These are phyloP conservation scores for Helogale parvula DNA, from an alignment of 2,113 vertebrate species.

Conservation along the genomic window DNA sequence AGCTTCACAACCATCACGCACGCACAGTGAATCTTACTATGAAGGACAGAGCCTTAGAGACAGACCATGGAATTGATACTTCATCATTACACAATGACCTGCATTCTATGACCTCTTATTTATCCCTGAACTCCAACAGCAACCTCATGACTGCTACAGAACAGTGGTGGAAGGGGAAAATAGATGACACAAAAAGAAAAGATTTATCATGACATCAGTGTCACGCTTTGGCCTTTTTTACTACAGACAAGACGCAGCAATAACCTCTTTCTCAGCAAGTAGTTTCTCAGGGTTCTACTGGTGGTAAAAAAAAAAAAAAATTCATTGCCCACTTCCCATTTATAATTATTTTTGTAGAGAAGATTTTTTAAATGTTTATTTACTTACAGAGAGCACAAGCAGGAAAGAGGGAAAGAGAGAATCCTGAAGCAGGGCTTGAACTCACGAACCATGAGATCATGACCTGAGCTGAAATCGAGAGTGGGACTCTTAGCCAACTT, in stretches of 20 bases:
- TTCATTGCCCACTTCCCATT: neutral
- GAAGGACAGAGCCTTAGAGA: slow-evolving; percentile 29
- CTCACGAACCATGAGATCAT: no score
- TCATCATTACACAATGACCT: neutral
- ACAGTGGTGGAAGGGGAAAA: neutral
- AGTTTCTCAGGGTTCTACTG: neutral
- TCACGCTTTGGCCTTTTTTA: neutral
- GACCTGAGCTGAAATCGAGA: no score
- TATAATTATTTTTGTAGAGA: neutral
- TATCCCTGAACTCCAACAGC: neutral
- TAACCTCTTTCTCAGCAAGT: slow-evolving; percentile 42
- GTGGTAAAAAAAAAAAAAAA: neutral
- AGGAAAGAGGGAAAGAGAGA: no score
- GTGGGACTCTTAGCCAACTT: no score
- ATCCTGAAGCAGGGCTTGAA: no score
- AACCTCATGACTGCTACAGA: neutral
- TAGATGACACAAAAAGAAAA: slow-evolving; percentile 28
- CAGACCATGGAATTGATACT: slow-evolving; percentile 1
- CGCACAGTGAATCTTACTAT: neutral
- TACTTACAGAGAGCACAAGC: no score
- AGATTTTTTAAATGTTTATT: no score
- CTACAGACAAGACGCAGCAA: slow-evolving; percentile 8
- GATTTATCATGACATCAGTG: neutral
- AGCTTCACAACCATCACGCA: neutral
- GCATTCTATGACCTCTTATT: neutral